A percentile compares a stretch with the other conserved stretches of the same genome.
Evolutionary conservation across 2,888 invertebrate species (phyloP).

Genomic region (Eucera pruinosa): DNA sequence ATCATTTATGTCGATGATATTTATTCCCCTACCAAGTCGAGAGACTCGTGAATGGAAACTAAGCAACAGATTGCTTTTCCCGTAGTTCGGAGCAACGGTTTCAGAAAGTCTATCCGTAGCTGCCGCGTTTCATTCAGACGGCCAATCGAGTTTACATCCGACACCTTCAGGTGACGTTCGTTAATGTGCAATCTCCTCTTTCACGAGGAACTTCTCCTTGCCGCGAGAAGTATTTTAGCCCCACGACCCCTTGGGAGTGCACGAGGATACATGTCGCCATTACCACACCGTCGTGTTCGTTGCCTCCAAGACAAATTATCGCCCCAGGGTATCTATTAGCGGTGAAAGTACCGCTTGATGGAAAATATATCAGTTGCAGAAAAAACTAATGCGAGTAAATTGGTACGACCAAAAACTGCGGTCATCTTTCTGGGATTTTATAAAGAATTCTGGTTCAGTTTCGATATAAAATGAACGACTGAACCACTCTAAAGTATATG

Average conservation of each 20-base stretch:
- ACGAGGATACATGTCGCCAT: slow-evolving; percentile 12
- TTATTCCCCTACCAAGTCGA: slow-evolving; percentile 32
- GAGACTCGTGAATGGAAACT: slow-evolving; percentile 52
- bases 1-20: slow-evolving; percentile 56
- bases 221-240: background rate
- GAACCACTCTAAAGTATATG: too few relatives aligned
- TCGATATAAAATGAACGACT: too few relatives aligned
- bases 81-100: slow-evolving; percentile 44
- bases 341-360: background rate
- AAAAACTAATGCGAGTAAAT: background rate
- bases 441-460: background rate
- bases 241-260: background rate
- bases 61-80: slow-evolving; percentile 68
- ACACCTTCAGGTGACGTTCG: slow-evolving; percentile 61
- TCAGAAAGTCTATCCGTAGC: slow-evolving; percentile 52
- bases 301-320: slow-evolving; percentile 14
- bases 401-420: background rate
- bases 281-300: background rate
- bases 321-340: background rate
- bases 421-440: background rate
- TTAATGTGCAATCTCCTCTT: slow-evolving; percentile 67
- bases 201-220: slow-evolving; percentile 13
- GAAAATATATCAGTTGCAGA: slow-evolving; percentile 2
- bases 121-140: slow-evolving; percentile 59
- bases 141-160: slow-evolving; percentile 69